phyloP scores from a whole-genome alignment of 2,113 vertebrate genomes.

The Haliaeetus leucogaster region DNA sequence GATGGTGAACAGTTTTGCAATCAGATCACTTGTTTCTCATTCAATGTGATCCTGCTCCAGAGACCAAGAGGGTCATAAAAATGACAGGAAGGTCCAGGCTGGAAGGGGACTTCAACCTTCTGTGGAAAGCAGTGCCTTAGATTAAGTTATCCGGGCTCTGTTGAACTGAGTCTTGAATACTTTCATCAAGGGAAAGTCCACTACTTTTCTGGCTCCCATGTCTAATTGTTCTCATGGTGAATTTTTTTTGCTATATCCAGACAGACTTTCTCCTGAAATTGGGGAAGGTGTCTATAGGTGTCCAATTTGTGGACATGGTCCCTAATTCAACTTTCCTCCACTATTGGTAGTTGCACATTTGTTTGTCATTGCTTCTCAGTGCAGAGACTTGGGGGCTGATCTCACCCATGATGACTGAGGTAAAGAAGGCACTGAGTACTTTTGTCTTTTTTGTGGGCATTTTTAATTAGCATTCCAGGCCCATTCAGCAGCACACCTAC shows the following conservation, averaged over 20 bases:
- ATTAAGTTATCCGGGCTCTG: neutral
- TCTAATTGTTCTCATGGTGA: neutral
- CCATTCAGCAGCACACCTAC: neutral
- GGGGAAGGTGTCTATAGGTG: neutral
- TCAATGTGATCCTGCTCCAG: neutral
- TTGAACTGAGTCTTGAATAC: neutral
- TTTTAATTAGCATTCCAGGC: neutral
- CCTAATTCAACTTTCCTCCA: neutral
- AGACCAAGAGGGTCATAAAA: neutral
- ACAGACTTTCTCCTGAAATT: neutral
- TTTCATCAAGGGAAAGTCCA: neutral
- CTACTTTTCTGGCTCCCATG: neutral
- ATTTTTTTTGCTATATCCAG: neutral
- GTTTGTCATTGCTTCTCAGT: neutral
- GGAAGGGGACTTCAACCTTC: neutral
- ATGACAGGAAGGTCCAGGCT: neutral
- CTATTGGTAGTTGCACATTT: neutral
- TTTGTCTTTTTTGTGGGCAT: neutral
- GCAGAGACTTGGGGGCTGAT: neutral
- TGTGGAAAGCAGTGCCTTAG: neutral
- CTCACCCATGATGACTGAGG: neutral
- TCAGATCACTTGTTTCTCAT: neutral
- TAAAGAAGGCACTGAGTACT: neutral
- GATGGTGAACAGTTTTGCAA: neutral
- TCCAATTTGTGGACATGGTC: neutral